Evolutionary conservation across 2,888 invertebrate genomes (phyloP), one percentile per base, ranked within the genome.

Genomic region (Acrobasis suavella): DNA sequence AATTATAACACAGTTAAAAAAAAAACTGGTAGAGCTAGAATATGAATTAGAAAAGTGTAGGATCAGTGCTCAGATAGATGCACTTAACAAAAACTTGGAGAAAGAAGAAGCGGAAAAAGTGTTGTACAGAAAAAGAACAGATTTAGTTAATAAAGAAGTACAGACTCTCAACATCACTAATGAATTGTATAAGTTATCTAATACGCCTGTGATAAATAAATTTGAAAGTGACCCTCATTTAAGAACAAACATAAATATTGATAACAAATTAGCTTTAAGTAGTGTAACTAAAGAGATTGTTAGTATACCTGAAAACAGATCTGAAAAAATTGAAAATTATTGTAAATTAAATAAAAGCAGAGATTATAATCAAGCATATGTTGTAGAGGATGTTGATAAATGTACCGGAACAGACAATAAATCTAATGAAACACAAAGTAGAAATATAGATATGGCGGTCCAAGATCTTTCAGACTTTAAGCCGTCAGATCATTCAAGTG

Each of bases 301-400:
- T 70, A 76, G 66, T 73, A 82, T 81, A 83, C 72, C 78, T 80
- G 85, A 85, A 75, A 69, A 70, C 70, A 92, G 91, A 91, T 91
- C 91, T 91, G 91, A 91, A 66, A 90, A 84, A 86, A 81, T 92
- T 73, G 91, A 91, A 77, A 92, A 92, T 80, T 92, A 89, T 83
- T 92, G 92, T 87, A 92, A 91, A 82, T 83, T 92, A 80, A 92
- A 92, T 80, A 92, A 92, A 81, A 90, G 88, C 82, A 85, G 91
- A 81, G 91, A 92, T 71, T 82, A 72, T 77, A 85, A 82, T 79
- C 82, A 81, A 72, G 71, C 74, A 60, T 60, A 17, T 54, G 7
- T 38, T 67, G 72, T 77, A 67, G 83, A 81, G 71, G 83, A 75
- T 66, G 62, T 69, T 67, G 58, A 68, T 64, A 78, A 81, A 63